Base-by-base conservation (phyloP, 1,140 invertebrate genomes). In the Spodoptera frugiperda region DNA sequence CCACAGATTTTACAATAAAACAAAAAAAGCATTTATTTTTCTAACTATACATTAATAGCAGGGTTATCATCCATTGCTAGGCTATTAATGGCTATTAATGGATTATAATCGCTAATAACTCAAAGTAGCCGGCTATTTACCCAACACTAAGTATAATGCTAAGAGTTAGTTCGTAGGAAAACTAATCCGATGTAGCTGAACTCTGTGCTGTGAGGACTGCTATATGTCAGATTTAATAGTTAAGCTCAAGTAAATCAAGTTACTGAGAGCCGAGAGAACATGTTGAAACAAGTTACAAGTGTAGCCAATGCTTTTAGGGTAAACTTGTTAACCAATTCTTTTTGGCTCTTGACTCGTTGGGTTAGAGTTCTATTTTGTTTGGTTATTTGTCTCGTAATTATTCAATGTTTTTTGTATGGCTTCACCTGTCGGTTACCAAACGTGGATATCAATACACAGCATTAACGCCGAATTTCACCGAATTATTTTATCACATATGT, bases 151-250 rank as follows among this genome's bases (percentile, higher is more conserved):
- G 63, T 25, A 48, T 65, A 46, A 19, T 63, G 39, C 8, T 65
- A 48, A 48, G 39, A 67, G 19, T 67, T 48, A 65, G 44, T 65
- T 65, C 17, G n/a, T 12, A 49, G 44, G 17, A 63, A 44, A 63
- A 44, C 59, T 63, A 44, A 63, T 25, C 44, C 19, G 12, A 21
- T 39, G 14, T 9, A 49, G 12, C 17, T 44, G 17, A 46, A 63
- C 59, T 63, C 59, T 10, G n/a, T 63, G 59, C 30, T 12, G 54
- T 21, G 17, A 67, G 44, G 63, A 49, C 12, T 49, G 33, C 61
- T 65, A 65, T 46, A 67, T 67, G 63, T 48, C 63, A 67, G 63
- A 67, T 67, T 67, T 67, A 48, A 67, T 67, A 67, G 63, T 49
- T 48, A 25, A 48, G 44, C 63, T 67, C 44, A 46, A 67, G 63